These are phyloP conservation scores for Archilochus colubris DNA, from an alignment of 2,113 vertebrate species.

Conservation along the genomic window DNA sequence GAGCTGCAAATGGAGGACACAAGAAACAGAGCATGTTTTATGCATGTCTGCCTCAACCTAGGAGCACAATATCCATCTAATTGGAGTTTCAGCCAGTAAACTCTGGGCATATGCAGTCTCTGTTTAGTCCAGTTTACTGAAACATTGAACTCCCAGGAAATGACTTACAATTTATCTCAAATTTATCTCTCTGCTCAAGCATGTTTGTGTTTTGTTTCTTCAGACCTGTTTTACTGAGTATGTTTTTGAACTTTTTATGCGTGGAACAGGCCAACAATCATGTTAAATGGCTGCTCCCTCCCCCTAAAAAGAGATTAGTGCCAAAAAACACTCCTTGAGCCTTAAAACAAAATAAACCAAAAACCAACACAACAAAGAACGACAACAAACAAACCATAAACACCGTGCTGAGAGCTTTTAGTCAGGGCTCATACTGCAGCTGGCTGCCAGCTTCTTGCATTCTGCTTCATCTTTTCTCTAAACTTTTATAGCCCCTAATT, in stretches of 20 bases:
- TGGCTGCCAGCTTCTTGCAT: slow-evolving; percentile 35
- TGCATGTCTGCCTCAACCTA: neutral
- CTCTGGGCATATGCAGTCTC: neutral
- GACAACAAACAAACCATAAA: slow-evolving; percentile 44
- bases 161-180: slow-evolving; percentile 15
- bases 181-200: slow-evolving; percentile 1
- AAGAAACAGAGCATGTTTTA: neutral
- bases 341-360: slow-evolving; percentile 9
- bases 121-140: neutral
- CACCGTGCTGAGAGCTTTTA: slow-evolving; percentile 24
- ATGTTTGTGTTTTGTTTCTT: slow-evolving; percentile 27
- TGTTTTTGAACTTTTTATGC: slow-evolving; percentile 31
- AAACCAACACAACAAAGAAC: neutral
- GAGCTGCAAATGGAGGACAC: neutral
- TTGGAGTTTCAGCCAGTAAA: neutral
- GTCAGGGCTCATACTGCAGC: neutral
- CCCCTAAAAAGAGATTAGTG: neutral
- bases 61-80: neutral
- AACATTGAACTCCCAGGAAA: neutral
- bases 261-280: slow-evolving; percentile 50
- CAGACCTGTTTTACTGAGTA: slow-evolving; percentile 36
- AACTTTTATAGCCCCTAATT: slow-evolving; percentile 65
- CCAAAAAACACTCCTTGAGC: slow-evolving; percentile 33
- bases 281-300: neutral
- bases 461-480: slow-evolving; percentile 53